phyloP scores from a whole-genome alignment of 1,140 invertebrate species.

The Euwallacea similis region DNA sequence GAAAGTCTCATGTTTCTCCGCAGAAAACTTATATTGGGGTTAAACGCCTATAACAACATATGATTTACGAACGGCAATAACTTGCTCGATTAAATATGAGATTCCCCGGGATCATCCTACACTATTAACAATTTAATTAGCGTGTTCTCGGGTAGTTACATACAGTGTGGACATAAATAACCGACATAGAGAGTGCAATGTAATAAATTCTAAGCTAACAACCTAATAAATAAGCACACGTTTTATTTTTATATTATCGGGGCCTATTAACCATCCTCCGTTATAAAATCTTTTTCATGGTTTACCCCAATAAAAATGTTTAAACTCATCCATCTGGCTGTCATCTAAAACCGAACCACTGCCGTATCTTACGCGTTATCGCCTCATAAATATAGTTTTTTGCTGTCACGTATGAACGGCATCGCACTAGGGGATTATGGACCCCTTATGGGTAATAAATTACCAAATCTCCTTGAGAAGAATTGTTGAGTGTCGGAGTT shows the following conservation, averaged over 20 bases:
- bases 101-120: constrained; percentile 19
- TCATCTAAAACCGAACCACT: constrained; percentile 29
- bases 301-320: constrained; percentile 31
- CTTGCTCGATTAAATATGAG: constrained; percentile 17
- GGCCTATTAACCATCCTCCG: constrained; percentile 27
- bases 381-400: constrained; percentile 28
- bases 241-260: constrained; percentile 28
- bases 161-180: constrained; percentile 21
- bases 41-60: not conserved
- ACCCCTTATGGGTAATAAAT: constrained; percentile 24
- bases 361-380: constrained; percentile 28
- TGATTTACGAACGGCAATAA: constrained; percentile 9
- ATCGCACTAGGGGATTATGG: constrained; percentile 30
- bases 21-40: too few relatives aligned
- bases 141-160: constrained; percentile 27
- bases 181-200: constrained; percentile 6
- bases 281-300: constrained; percentile 34
- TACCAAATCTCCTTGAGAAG: constrained; percentile 16
- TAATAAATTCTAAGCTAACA: constrained; percentile 18
- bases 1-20: too few relatives aligned
- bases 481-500: not conserved
- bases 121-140: constrained; percentile 31
- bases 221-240: constrained; percentile 20
- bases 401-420: constrained; percentile 22
- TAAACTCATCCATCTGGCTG: constrained; percentile 32